These are phyloP conservation scores for Picathartes gymnocephalus DNA, from an alignment of 2,113 vertebrate species.

Conservation along the genomic window DNA sequence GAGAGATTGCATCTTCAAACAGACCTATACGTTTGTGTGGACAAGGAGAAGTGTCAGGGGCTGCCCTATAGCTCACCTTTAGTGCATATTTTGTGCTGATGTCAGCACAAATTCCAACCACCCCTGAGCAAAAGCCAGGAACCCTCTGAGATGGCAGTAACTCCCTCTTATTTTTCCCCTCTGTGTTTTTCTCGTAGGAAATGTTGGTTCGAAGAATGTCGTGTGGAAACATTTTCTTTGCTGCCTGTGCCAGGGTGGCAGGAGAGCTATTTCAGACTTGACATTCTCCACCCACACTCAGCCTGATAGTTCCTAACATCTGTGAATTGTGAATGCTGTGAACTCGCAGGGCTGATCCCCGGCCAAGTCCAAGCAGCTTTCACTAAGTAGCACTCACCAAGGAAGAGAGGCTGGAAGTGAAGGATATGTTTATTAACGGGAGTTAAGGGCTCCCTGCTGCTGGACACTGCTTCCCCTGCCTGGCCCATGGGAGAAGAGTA, in stretches of 20 bases:
- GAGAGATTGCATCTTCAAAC: conserved; percentile 69
- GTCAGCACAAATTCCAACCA: conserved; percentile 47
- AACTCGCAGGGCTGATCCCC: conserved; percentile 61
- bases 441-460: not conserved
- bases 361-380: conserved; percentile 71
- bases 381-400: conserved; percentile 27
- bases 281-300: conserved; percentile 79
- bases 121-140: conserved; percentile 7
- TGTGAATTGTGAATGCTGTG: conserved; percentile 82
- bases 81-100: conserved; percentile 48
- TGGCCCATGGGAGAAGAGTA: not conserved
- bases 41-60: not conserved
- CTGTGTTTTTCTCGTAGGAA: conserved; percentile 59
- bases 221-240: conserved; percentile 73
- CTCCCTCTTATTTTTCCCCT: not conserved
- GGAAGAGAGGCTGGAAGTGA: conserved; percentile 54
- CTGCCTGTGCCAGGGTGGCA: conserved; percentile 74
- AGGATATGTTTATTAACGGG: conserved; percentile 48
- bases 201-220: conserved; percentile 67
- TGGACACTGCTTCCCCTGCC: not conserved
- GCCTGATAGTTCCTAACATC: conserved; percentile 80
- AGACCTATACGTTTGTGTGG: not conserved
- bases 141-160: not conserved
- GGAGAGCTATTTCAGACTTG: conserved; percentile 82
- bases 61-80: not conserved